A percentile compares a stretch with the other conserved stretches of the same genome.
Evolutionary conservation across 2,113 vertebrate species (phyloP).

Genomic region (Azemiops feae): DNA sequence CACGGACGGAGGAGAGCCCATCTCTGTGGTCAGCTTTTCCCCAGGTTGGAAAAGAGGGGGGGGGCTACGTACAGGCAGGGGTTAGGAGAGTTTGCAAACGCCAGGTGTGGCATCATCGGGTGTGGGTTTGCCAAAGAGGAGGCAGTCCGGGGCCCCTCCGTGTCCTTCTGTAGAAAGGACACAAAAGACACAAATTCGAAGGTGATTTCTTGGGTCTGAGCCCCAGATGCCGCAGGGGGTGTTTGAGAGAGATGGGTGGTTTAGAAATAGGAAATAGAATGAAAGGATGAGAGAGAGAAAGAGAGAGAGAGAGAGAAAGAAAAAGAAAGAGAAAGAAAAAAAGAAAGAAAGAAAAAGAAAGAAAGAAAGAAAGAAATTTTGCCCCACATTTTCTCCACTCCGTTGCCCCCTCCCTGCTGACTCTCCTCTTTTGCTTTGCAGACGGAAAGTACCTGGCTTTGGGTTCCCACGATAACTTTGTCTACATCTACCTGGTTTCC

Average conservation of each 20-base stretch:
- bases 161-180: background rate
- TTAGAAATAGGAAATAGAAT: background rate
- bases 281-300: background rate
- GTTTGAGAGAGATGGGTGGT: background rate
- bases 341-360: too few species aligned
- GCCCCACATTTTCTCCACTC: too few species aligned
- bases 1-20: slow-evolving; percentile 86
- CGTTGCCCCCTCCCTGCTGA: too few species aligned
- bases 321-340: too few species aligned
- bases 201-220: background rate
- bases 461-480: slow-evolving; percentile 88
- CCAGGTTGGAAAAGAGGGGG: slow-evolving; percentile 72
- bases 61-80: background rate
- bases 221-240: background rate
- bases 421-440: slow-evolving; percentile 33
- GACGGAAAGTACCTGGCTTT: slow-evolving; percentile 79
- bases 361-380: too few species aligned
- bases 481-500: slow-evolving; percentile 85
- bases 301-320: too few species aligned
- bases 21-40: slow-evolving; percentile 85
- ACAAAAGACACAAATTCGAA: background rate
- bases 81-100: background rate
- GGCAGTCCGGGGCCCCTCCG: background rate
- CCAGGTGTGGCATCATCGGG: background rate
- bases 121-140: background rate